These are phyloP conservation scores for Trochalopteron elliotii DNA, from an alignment of 2,113 vertebrate species.

Conservation along the genomic window DNA sequence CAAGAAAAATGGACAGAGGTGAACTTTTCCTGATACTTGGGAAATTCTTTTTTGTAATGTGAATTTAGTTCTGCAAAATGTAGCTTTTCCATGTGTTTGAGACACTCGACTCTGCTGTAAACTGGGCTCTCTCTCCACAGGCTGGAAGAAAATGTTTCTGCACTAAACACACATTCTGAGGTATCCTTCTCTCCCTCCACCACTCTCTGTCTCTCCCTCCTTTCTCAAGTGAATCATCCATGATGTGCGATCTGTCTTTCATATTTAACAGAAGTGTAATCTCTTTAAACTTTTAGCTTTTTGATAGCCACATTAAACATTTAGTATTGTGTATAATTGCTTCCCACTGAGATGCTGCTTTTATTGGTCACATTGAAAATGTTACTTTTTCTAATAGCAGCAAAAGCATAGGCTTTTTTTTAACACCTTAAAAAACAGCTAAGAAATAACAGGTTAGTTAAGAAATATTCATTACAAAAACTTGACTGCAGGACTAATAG, in stretches of 20 bases:
- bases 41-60: neutral
- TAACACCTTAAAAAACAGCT: slow-evolving; percentile 62
- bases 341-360: slow-evolving; percentile 49
- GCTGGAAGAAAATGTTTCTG: neutral
- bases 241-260: slow-evolving; percentile 19
- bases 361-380: slow-evolving; percentile 29
- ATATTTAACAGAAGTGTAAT: slow-evolving; percentile 57
- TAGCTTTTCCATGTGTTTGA: neutral
- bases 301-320: slow-evolving; percentile 37
- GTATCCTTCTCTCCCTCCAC: neutral
- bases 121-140: slow-evolving; percentile 30
- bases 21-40: neutral
- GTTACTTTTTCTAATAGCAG: slow-evolving; percentile 21
- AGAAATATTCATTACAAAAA: slow-evolving; percentile 82
- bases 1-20: neutral
- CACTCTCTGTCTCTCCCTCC: neutral
- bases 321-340: slow-evolving; percentile 38
- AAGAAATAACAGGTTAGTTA: slow-evolving; percentile 77
- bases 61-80: neutral
- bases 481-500: slow-evolving; percentile 88
- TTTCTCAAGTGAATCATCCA: slow-evolving; percentile 23
- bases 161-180: slow-evolving; percentile 14
- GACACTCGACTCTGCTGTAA: neutral
- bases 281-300: slow-evolving; percentile 48
- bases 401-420: slow-evolving; percentile 27